phyloP scores from a whole-genome alignment of 1,140 invertebrate genomes.

The Vollenhovia emeryi region DNA sequence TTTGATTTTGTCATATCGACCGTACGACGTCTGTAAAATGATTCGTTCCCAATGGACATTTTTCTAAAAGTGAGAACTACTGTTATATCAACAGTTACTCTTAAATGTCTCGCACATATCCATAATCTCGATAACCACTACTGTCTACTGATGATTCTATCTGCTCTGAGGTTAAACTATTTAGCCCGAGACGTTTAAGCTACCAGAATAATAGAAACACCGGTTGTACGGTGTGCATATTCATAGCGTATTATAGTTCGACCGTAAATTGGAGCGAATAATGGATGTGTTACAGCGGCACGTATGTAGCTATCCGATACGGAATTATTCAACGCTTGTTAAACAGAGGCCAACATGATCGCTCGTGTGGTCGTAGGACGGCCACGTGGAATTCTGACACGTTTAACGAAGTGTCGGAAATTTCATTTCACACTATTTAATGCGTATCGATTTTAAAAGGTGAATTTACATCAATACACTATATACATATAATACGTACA shows the following conservation, averaged over 20 bases:
- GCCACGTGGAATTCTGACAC: constrained; percentile 11
- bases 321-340: constrained; percentile 49
- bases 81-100: background rate
- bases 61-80: background rate
- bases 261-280: constrained; percentile 44
- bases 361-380: background rate
- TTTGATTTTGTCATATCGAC: background rate
- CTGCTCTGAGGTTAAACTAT: background rate
- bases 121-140: background rate
- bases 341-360: constrained; percentile 23
- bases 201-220: constrained; percentile 43
- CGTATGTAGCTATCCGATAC: constrained; percentile 42
- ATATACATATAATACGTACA: background rate
- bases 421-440: constrained; percentile 13
- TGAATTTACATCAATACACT: background rate
- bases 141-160: background rate
- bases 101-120: background rate
- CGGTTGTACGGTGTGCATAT: constrained; percentile 10
- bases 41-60: background rate
- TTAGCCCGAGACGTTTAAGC: constrained; percentile 1
- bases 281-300: constrained; percentile 31
- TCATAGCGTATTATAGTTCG: constrained; percentile 43
- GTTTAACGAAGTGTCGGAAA: constrained; percentile 22
- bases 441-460: background rate
- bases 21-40: background rate